phyloP scores from a whole-genome alignment of 2,797 vertebrate genomes.

The Loriculus beryllinus region DNA sequence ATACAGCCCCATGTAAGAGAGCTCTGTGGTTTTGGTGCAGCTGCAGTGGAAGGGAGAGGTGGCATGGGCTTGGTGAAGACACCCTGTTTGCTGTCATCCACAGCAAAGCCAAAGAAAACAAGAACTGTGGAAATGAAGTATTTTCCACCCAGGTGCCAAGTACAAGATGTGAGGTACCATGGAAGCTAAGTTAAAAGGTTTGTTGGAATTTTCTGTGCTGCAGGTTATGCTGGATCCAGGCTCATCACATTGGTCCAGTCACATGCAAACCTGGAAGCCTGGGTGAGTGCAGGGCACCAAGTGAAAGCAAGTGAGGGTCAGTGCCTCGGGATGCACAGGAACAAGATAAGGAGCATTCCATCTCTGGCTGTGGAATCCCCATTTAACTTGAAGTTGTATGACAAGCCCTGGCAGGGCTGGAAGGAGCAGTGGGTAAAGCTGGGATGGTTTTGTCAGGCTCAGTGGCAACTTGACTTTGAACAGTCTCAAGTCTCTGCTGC shows the following conservation, averaged over 20 bases:
- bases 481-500: accelerated
- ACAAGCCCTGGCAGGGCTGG: background rate
- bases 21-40: background rate
- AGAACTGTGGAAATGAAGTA: background rate
- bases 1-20: background rate
- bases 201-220: background rate
- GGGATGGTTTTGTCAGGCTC: background rate
- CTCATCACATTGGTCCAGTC: accelerated
- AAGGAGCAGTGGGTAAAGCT: accelerated
- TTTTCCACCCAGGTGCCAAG: background rate
- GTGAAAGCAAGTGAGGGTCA: background rate
- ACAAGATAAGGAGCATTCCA: background rate
- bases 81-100: background rate
- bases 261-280: accelerated
- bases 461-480: background rate
- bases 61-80: accelerated
- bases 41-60: background rate
- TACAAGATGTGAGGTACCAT: background rate
- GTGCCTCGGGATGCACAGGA: background rate
- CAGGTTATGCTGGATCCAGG: background rate
- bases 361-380: background rate
- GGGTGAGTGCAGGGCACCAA: background rate
- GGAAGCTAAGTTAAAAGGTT: background rate
- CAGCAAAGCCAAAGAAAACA: background rate
- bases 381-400: background rate